Base-by-base conservation (phyloP, 2,113 vertebrate genomes). In the Sinocyclocheilus maitianheensis region DNA sequence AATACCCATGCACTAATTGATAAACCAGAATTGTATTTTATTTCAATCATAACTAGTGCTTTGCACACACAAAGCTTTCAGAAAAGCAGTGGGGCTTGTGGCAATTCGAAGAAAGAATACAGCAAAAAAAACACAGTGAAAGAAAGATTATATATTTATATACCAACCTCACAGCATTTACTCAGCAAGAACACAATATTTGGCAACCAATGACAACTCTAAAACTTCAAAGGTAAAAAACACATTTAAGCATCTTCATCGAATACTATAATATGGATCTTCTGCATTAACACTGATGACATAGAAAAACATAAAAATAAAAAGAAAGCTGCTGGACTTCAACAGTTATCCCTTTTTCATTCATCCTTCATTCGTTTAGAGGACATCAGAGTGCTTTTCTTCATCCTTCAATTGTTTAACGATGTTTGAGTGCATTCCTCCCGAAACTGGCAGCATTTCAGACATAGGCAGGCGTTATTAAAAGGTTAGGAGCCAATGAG, bases 191-290 rank as follows among this genome's bases (percentile, higher is more conserved):
- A 85, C 93, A 94, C 90, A 93, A 92, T 91, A 85, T 94, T 95
- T 95, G 94, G 94, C 94, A 94, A 94, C 91, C 91, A 92, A 92
- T 92, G 93, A 94, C 91, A 92, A 91, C 90, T 92, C 91, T 91
- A 93, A 85, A 92, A 92, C 81, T 79, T 86, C 51, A 87, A 83
- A 87, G 84, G 63, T 87, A 89, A 76, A 89, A 87, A 91, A 88
- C 84, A 87, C 83, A 77, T 85, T 84, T 69, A 77, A 87, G 79
- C 87, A 91, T 91, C 91, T 90, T 93, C 93, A 93, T 91, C 87
- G n/a, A 87, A 85, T 58, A 93, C 92, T 90, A 87, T 91, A 93
- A 87, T 93, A 93, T 91, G 91, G 87, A 88, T 58, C 90, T 84
- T 91, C 91, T 92, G 94, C 92, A 91, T 93, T 90, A 92, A 93